phyloP scores from a whole-genome alignment of 2,113 vertebrate species.

The Salvelinus sp. region DNA sequence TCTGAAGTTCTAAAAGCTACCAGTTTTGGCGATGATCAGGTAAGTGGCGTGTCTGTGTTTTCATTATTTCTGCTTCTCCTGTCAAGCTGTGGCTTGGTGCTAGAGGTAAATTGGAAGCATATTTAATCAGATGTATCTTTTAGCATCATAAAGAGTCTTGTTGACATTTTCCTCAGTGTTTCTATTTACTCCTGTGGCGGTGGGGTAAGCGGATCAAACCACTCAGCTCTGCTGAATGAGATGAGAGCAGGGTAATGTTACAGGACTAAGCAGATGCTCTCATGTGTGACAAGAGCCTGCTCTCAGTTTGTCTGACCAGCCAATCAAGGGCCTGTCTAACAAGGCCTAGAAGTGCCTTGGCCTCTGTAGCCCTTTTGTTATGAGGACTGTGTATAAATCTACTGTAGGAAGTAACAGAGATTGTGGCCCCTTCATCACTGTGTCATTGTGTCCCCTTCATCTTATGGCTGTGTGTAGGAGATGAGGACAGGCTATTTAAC shows the following conservation, averaged over 20 bases:
- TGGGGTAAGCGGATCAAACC: not conserved
- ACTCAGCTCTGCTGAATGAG: not conserved
- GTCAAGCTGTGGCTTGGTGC: not conserved
- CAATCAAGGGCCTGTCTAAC: slow-evolving; percentile 1
- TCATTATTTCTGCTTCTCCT: not conserved
- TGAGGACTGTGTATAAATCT: not conserved
- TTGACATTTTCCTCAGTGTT: not conserved
- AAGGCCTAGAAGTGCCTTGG: not conserved
- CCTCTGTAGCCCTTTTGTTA: not conserved
- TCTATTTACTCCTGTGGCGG: not conserved
- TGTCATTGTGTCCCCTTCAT: not conserved
- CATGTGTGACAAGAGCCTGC: not conserved
- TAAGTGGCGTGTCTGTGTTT: no score
- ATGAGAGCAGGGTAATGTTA: not conserved
- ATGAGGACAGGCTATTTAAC: not conserved
- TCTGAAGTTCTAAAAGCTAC: no score
- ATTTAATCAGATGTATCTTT: not conserved
- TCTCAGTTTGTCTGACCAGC: not conserved
- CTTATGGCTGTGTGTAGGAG: not conserved
- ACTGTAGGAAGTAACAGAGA: not conserved
- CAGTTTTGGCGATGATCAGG: no score
- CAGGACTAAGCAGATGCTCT: not conserved
- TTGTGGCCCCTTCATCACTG: not conserved
- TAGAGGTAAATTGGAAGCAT: not conserved
- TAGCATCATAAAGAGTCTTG: not conserved